A percentile compares a stretch with the other conserved stretches of the same genome.
These are phyloP conservation scores for Nettapus auritus DNA, from an alignment of 2,113 vertebrate genomes.

Conservation along the genomic window DNA sequence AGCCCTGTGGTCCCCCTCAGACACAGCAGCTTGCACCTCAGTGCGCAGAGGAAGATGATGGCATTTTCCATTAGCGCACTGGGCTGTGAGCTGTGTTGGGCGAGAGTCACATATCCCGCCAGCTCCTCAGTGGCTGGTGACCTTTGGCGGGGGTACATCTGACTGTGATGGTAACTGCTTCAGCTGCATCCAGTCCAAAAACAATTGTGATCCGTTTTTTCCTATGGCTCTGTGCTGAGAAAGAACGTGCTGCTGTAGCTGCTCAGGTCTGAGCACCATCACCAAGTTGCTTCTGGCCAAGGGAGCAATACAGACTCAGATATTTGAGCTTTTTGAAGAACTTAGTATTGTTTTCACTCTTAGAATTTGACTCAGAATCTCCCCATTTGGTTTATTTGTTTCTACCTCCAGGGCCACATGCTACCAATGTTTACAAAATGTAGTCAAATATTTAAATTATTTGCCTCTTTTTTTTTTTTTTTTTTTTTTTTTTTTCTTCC, in stretches of 20 bases:
- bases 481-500: too few relatives aligned
- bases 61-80: neutral
- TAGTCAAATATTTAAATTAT: neutral
- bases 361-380: neutral
- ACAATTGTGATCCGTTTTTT: neutral
- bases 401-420: neutral
- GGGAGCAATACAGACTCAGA: neutral
- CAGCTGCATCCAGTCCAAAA: neutral
- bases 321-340: neutral
- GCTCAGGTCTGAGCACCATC: neutral
- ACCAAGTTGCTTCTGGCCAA: neutral
- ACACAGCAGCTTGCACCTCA: neutral
- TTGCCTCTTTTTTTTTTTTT: neutral
- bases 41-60: neutral
- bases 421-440: neutral
- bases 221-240: neutral
- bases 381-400: neutral
- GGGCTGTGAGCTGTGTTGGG: neutral
- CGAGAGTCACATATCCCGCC: fast-evolving
- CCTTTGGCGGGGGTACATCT: neutral
- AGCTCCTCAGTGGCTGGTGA: neutral
- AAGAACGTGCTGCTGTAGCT: neutral
- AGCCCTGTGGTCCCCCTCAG: neutral
- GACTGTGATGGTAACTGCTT: neutral
- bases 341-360: neutral